Conservation (phyloP, 2,888 invertebrate genomes). For the Graphium colonna region DNA sequence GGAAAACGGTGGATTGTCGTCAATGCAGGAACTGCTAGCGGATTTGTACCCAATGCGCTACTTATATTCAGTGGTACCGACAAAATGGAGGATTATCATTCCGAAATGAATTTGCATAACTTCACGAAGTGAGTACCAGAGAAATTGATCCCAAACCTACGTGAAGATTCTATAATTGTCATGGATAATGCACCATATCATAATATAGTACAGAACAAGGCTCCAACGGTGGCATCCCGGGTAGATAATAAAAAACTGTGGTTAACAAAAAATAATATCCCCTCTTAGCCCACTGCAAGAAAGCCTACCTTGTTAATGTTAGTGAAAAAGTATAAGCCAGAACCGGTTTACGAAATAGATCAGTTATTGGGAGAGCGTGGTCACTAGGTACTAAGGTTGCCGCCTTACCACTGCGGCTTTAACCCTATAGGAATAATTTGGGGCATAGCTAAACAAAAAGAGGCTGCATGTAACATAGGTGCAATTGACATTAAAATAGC, state of each 20-base stretch:
- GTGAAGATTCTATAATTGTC: too few species aligned
- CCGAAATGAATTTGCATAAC: slow-evolving; percentile 31
- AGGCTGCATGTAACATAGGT: slow-evolving; percentile 23
- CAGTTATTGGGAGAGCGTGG: slow-evolving; percentile 22
- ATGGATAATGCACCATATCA: too few species aligned
- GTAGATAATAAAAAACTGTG: slow-evolving; percentile 29
- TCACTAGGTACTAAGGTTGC: too few species aligned
- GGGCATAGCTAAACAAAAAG: slow-evolving; percentile 21
- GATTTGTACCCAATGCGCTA: slow-evolving; percentile 30
- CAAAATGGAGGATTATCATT: slow-evolving; percentile 31
- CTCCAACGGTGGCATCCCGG: slow-evolving; percentile 6
- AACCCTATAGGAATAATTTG: slow-evolving; percentile 5
- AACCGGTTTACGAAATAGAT: slow-evolving; percentile 29
- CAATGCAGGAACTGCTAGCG: too few species aligned
- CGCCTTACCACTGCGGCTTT: not conserved
- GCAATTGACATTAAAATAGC: not conserved
- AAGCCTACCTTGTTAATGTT: slow-evolving; percentile 28
- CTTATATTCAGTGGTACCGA: slow-evolving; percentile 30
- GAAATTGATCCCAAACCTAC: slow-evolving; percentile 19
- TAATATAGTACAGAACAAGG: too few species aligned
- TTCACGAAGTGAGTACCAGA: slow-evolving; percentile 22
- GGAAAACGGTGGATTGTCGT: slow-evolving; percentile 30
- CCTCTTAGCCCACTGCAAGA: slow-evolving; percentile 25
- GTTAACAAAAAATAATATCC: slow-evolving; percentile 30
- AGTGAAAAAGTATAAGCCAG: slow-evolving; percentile 29